phyloP scores from a whole-genome alignment of 2,888 invertebrate species.

The Pasiphila rectangulata region DNA sequence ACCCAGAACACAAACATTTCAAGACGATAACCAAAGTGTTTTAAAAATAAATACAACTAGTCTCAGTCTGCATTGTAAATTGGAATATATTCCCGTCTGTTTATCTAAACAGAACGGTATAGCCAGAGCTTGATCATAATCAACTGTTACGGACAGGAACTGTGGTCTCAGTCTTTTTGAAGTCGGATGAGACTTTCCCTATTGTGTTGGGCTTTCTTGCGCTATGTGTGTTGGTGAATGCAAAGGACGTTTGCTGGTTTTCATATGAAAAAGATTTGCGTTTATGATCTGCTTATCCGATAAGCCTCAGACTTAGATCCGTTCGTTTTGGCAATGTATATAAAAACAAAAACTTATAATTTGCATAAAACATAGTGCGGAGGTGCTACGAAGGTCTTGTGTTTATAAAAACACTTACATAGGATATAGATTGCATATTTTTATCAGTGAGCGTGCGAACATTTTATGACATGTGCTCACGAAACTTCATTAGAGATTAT shows the following conservation, averaged over 20 bases:
- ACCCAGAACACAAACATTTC: conserved; percentile 14
- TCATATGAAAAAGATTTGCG: background rate
- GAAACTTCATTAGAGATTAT: no score
- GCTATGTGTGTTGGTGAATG: conserved; percentile 12
- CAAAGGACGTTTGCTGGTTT: conserved; percentile 11
- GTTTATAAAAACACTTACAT: no score
- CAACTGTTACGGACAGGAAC: conserved; percentile 33
- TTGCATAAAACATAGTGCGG: no score
- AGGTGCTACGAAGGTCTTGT: no score
- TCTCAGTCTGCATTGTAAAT: no score
- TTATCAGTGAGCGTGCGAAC: no score
- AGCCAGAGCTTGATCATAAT: conserved; percentile 38
- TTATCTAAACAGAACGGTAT: conserved; percentile 47
- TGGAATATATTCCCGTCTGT: conserved; percentile 49
- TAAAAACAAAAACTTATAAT: no score
- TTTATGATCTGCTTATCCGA: no score
- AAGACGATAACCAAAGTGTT: conserved; percentile 30
- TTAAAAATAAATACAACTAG: conserved; percentile 50
- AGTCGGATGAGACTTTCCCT: conserved; percentile 14
- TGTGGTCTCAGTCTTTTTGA: conserved; percentile 2
- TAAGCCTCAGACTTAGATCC: no score
- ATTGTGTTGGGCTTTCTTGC: conserved; percentile 15
- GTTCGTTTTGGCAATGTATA: no score
- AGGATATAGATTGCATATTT: no score
- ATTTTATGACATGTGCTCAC: no score